Evolutionary conservation across 2,797 vertebrate genomes (phyloP).

Genomic region (Anomalospiza imberbis): DNA sequence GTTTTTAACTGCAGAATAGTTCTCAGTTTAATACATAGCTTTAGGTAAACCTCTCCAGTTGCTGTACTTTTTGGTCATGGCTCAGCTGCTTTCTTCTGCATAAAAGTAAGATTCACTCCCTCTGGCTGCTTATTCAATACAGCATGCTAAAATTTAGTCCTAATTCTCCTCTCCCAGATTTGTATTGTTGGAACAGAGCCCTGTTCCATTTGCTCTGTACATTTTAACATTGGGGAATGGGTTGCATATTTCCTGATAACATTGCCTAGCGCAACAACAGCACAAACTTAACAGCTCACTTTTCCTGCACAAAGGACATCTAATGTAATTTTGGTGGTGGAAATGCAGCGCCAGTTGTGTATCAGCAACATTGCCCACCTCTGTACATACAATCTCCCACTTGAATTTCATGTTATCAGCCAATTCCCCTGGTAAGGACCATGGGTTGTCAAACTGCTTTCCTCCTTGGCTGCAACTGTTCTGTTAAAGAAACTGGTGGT

Average conservation of each 20-base stretch:
- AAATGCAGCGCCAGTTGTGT: not conserved
- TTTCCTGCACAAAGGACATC: not conserved
- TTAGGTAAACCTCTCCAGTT: not conserved
- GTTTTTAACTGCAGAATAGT: not conserved
- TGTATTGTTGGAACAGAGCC: not conserved
- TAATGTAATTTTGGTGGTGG: not conserved
- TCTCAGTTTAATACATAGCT: not conserved
- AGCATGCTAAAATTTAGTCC: not conserved
- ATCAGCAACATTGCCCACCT: not conserved
- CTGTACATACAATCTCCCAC: not conserved
- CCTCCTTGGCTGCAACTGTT: not conserved
- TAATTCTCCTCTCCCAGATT: not conserved
- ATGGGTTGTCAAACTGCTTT: not conserved
- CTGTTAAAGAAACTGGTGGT: not conserved
- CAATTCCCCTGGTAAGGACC: fast-evolving
- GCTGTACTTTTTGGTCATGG: not conserved
- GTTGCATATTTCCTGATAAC: not conserved
- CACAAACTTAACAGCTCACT: not conserved
- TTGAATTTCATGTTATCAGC: not conserved
- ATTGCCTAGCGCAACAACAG: not conserved
- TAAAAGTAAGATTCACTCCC: not conserved
- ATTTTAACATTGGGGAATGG: not conserved
- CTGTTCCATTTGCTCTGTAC: not conserved
- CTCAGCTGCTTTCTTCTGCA: not conserved
- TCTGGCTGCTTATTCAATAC: not conserved